Conservation (phyloP, 1,140 invertebrate genomes). For the Cydia strobilella region DNA sequence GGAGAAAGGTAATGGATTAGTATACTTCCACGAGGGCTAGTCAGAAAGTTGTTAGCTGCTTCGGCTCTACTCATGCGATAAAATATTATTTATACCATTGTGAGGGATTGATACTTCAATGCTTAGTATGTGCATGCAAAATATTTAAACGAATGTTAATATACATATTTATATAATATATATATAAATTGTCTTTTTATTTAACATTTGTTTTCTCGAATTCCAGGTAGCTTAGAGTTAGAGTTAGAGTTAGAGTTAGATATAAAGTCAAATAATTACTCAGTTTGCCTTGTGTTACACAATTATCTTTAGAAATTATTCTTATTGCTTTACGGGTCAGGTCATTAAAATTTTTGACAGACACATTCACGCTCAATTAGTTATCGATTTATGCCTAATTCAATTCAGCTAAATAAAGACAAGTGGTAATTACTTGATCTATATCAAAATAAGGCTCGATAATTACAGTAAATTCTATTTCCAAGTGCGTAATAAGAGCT, state of each 20-base stretch:
- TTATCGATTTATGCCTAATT: conserved; percentile 8
- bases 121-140: too few species aligned
- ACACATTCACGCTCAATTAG: conserved; percentile 9
- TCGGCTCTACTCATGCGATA: too few species aligned
- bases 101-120: too few species aligned
- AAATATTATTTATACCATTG: too few species aligned
- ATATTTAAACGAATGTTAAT: too few species aligned
- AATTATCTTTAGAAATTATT: background rate
- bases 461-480: conserved; percentile 10
- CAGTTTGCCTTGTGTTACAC: background rate
- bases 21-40: background rate
- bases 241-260: too few species aligned
- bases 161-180: too few species aligned
- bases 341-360: background rate
- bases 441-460: background rate
- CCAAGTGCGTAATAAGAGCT: conserved; percentile 38
- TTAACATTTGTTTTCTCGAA: conserved; percentile 1
- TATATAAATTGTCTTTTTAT: background rate
- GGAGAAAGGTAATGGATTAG: conserved; percentile 14
- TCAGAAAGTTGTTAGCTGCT: too few species aligned
- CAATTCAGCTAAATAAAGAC: background rate
- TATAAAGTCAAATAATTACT: background rate
- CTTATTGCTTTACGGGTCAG: background rate
- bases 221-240: background rate
- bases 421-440: background rate